Evolutionary conservation across 2,113 vertebrate genomes (phyloP).

Genomic region (Sphaerodactylus townsendi): DNA sequence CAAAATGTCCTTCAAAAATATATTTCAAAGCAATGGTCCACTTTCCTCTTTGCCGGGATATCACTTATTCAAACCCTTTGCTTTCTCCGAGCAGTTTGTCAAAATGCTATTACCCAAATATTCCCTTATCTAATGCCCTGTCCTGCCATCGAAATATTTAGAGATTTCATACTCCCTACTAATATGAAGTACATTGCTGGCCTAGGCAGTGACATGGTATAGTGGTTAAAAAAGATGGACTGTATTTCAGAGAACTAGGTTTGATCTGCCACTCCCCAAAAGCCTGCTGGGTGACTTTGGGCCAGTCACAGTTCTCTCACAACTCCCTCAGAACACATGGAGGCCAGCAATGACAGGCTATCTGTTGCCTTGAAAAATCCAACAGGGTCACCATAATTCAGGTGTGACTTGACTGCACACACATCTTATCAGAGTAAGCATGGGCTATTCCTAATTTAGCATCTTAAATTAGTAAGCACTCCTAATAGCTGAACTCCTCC

Average conservation of each 20-base stretch:
- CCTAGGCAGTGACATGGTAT: not conserved
- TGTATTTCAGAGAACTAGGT: too few relatives aligned
- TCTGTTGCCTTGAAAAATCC: too few relatives aligned
- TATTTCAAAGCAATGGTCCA: not conserved
- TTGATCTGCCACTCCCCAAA: too few relatives aligned
- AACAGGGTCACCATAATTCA: too few relatives aligned
- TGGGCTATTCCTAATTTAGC: not conserved
- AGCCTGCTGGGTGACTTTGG: too few relatives aligned
- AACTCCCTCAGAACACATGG: too few relatives aligned
- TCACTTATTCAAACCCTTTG: too few relatives aligned
- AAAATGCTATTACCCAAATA: not conserved
- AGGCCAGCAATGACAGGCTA: too few relatives aligned
- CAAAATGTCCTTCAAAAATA: not conserved
- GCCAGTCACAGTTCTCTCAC: too few relatives aligned
- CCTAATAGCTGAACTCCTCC: not conserved
- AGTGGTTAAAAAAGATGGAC: too few relatives aligned
- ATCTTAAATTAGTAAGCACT: not conserved
- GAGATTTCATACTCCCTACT: too few relatives aligned
- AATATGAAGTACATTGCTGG: not conserved
- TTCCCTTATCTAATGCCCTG: not conserved
- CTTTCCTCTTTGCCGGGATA: not conserved
- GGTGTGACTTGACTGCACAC: too few relatives aligned
- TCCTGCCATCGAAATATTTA: not conserved
- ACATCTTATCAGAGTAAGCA: not conserved
- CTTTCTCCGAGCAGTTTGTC: not conserved